These are phyloP conservation scores for Acanthis flammea DNA, from an alignment of 2,797 vertebrate genomes.

Conservation along the genomic window DNA sequence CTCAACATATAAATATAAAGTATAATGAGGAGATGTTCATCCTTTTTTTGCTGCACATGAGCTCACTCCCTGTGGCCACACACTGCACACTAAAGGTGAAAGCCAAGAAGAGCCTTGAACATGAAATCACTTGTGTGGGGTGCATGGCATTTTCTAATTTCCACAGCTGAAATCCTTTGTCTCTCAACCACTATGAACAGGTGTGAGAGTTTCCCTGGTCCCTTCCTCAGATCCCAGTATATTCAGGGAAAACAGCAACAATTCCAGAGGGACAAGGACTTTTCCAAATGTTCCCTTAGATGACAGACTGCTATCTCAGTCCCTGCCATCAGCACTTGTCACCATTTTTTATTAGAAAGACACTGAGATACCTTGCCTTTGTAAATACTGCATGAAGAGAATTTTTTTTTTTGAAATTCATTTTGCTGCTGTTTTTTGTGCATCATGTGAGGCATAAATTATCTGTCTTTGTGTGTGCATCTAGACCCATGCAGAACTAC, in stretches of 20 bases:
- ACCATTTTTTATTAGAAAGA: not conserved
- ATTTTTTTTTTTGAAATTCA: not conserved
- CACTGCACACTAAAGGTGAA: not conserved
- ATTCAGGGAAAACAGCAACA: not conserved
- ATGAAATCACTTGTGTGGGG: not conserved
- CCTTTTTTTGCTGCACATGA: not conserved
- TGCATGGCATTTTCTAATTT: not conserved
- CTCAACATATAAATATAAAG: not conserved
- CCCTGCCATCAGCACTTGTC: not conserved
- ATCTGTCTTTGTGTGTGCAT: not conserved
- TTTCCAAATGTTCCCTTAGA: not conserved
- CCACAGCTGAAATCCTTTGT: not conserved
- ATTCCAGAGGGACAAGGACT: not conserved
- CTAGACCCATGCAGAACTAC: not conserved
- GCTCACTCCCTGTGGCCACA: not conserved
- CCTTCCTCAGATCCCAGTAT: not conserved
- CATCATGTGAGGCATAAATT: not conserved
- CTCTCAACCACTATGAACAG: not conserved
- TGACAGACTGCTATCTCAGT: not conserved
- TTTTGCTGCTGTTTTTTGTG: rapidly evolving
- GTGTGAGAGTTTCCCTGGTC: not conserved
- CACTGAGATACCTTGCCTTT: not conserved
- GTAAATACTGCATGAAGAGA: not conserved
- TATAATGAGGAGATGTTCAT: not conserved
- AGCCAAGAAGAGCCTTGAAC: not conserved